Base-by-base conservation (phyloP, 2,888 invertebrate species). In the Tipula confusa region DNA sequence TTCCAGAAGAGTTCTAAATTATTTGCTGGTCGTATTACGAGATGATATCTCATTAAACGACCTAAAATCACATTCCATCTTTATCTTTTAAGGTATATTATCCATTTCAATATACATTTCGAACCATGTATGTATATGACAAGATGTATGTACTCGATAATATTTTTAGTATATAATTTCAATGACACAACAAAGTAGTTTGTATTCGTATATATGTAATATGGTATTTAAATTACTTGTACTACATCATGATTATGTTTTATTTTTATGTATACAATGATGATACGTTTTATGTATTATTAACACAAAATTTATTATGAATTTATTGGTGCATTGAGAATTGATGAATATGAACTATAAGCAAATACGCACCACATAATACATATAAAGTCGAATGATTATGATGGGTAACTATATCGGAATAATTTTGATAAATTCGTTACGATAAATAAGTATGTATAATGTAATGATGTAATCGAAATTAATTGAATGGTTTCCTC, bases 241-340 rank as follows among this genome's bases (percentile, higher is more conserved):
- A 64, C 18, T 18, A 18, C n/a, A n/a, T 48, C 48, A 64, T 64
- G 24, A 24, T 64, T 64, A 64, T 64, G 64, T 18, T 64, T n/a
- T n/a, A n/a, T n/a, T n/a, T 24, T 64, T 24, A 64, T 24, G 9
- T 24, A 33, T 33, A 64, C 64, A 43, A 43, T 43, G 43, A 1
- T 33, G 33, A 43, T 15, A 15, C 15, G 24, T 64, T 64, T 64
- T 24, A 64, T 64, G 24, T 24, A 24, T 24, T 4, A 9, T 2
- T 64, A 9, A 64, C 64, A 64, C 64, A 64, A 64, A 64, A n/a
- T 64, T 43, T 18, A 24, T 64, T 64, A 64, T 64, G 9, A 9
- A 64, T 64, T 64, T 24, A 64, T 64, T 64, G 64, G 64, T 64
- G 64, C 64, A 64, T 64, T 64, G 64, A 18, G 64, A 64, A 64